Evolutionary conservation across 2,888 invertebrate genomes (phyloP), one percentile per base, ranked within the genome.

Genomic region (Furcula furcula): DNA sequence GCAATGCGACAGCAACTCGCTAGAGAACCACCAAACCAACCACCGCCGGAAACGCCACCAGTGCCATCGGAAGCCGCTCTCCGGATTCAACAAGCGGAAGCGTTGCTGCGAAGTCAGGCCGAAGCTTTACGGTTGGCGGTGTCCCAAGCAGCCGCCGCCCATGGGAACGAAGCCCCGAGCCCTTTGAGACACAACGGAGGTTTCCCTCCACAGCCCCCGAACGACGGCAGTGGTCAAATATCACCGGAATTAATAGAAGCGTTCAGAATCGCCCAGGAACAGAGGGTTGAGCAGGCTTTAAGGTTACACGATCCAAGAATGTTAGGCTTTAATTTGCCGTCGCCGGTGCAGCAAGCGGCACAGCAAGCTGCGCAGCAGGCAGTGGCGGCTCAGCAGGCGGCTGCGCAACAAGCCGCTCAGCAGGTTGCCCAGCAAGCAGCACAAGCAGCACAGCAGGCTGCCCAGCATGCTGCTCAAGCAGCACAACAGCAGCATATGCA

Each of bases 41-140:
- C 93, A 20, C 94, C 94, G 1, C 93, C 95, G 53, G 94, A 94
- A 31, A 90, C 96, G 7, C 89, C 96, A 1, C 91, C 96, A 44
- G 94, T 94, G 19, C 96, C 96, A 45, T 94, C 94, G 0, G 96
- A 96, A 71, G 91, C 92, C 12, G 90, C 93, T 1, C 65, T 93
- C 23, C 85, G 93, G 46, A 93, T 94, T 86, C 95, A 95, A 65
- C 93, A 94, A 61, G 94, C 95, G 1, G 95, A 95, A 74, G 94
- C 94, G 0, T 86, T 96, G 31, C 84, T 97, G 12, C 90, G 96
- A 65, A 94, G 95, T 55, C 96, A 97, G 66, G 96, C 96, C 0
- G 96, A 96, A 74, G 95, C 95, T 0, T 87, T 97, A 20, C 90
- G 96, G 60, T 77, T 96, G 38, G 96, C 96, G 19, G 96, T 96